Conservation (phyloP, 2,888 invertebrate genomes). For the Papilio elwesi region DNA sequence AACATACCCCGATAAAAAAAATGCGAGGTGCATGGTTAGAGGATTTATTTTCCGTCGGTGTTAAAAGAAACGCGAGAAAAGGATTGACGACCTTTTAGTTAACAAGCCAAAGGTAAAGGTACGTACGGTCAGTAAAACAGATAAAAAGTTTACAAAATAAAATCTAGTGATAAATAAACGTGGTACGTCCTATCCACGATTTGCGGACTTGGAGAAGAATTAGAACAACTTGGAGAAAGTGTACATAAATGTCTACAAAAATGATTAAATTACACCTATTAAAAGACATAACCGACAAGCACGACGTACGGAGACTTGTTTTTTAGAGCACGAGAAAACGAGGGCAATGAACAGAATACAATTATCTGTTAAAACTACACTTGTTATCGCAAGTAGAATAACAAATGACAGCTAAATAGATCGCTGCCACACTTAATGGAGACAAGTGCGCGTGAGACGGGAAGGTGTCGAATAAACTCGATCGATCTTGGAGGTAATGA, state of each 20-base stretch:
- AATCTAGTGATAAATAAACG: neutral
- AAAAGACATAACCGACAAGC: neutral
- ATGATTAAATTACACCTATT: neutral
- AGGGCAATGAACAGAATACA: slow-evolving; percentile 11
- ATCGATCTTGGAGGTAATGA: slow-evolving; percentile 45
- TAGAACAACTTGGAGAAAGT: neutral
- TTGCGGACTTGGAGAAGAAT: neutral
- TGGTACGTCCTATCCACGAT: neutral
- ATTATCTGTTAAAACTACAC: neutral
- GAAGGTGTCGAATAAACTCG: slow-evolving; percentile 29
- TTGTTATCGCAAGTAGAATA: slow-evolving; percentile 9
- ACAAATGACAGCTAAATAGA: slow-evolving; percentile 8
- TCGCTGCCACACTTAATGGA: slow-evolving; percentile 12
- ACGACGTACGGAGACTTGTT: neutral
- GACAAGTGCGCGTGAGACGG: slow-evolving; percentile 10
- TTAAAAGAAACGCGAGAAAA: too few relatives aligned
- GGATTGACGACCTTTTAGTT: neutral
- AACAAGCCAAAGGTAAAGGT: slow-evolving; percentile 5
- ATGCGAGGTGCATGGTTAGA: too few relatives aligned
- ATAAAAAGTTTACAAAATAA: neutral
- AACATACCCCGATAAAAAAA: too few relatives aligned
- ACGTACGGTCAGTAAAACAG: slow-evolving; percentile 3
- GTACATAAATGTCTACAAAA: neutral
- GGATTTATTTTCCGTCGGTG: too few relatives aligned
- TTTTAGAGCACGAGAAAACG: neutral